Percentiles rank a stretch among this genome's conserved stretches.
phyloP scores from a whole-genome alignment of 2,113 vertebrate species.

The Bagarius yarrelli region DNA sequence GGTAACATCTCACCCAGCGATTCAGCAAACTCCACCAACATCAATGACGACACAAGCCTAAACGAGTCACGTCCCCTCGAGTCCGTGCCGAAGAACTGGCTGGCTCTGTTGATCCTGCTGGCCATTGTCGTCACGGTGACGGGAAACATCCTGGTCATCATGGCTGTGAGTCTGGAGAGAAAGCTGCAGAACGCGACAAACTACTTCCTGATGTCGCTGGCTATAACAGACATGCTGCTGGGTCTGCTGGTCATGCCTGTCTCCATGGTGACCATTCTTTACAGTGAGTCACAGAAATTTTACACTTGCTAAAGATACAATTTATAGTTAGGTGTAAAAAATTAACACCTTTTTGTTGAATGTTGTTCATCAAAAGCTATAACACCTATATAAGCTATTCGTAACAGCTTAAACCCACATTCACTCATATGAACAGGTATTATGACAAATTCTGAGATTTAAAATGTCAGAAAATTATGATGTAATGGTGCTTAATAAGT shows the following conservation, averaged over 20 bases:
- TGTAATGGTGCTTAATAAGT: neutral
- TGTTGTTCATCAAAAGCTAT: neutral
- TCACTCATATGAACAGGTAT: neutral
- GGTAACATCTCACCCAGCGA: slow-evolving; percentile 25
- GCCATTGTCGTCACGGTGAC: slow-evolving; percentile 82
- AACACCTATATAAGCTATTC: neutral
- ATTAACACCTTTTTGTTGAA: neutral
- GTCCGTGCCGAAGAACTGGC: slow-evolving; percentile 77
- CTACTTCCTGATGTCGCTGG: slow-evolving; percentile 88
- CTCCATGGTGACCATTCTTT: slow-evolving; percentile 82
- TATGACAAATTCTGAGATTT: neutral
- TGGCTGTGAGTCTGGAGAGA: slow-evolving; percentile 86
- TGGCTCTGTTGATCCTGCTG: slow-evolving; percentile 75
- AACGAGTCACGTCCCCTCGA: neutral
- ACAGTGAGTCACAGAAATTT: slow-evolving; percentile 73
- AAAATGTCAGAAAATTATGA: neutral
- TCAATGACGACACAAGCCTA: neutral
- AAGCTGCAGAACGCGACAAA: slow-evolving; percentile 88
- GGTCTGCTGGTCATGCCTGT: slow-evolving; percentile 87
- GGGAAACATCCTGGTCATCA: slow-evolving; percentile 86
- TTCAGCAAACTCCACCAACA: slow-evolving; percentile 34
- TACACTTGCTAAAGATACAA: neutral
- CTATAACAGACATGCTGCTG: slow-evolving; percentile 85
- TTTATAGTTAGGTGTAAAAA: neutral
- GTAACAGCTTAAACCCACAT: neutral